phyloP scores from a whole-genome alignment of 2,797 vertebrate species.

The Tinamus major region DNA sequence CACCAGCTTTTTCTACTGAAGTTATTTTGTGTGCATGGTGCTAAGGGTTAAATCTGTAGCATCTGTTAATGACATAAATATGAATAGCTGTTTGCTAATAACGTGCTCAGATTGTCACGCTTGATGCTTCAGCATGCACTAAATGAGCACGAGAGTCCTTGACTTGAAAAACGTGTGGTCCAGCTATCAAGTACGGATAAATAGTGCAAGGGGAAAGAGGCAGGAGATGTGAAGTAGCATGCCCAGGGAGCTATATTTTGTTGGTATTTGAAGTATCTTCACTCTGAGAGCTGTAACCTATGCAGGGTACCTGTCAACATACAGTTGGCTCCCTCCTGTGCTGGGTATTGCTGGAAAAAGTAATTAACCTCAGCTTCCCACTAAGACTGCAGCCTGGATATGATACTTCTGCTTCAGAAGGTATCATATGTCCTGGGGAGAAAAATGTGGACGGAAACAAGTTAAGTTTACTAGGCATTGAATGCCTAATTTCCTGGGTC shows the following conservation, averaged over 20 bases:
- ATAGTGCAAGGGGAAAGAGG: not conserved
- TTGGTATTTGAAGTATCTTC: not conserved
- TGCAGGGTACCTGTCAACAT: not conserved
- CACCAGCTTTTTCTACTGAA: not conserved
- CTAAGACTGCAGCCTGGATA: not conserved
- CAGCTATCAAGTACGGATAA: not conserved
- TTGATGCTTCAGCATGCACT: not conserved
- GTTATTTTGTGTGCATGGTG: not conserved
- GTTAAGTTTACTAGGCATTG: not conserved
- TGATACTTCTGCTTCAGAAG: conserved; percentile 8
- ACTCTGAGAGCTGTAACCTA: not conserved
- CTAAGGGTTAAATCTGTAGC: not conserved
- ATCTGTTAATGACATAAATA: not conserved
- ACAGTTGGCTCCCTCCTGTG: conserved; percentile 36
- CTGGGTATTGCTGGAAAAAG: not conserved
- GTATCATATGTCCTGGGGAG: not conserved
- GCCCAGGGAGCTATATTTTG: not conserved
- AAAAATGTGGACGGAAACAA: not conserved
- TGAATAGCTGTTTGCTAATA: not conserved
- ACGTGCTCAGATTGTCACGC: fast-evolving
- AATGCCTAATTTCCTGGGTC: not conserved
- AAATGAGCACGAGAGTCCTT: not conserved
- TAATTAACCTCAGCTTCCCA: conserved; percentile 23
- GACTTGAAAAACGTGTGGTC: not conserved
- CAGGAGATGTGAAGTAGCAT: not conserved